Evolutionary conservation across 2,888 invertebrate species (phyloP), one percentile per base, ranked within the genome.

Genomic region (Drosophila histrio): DNA sequence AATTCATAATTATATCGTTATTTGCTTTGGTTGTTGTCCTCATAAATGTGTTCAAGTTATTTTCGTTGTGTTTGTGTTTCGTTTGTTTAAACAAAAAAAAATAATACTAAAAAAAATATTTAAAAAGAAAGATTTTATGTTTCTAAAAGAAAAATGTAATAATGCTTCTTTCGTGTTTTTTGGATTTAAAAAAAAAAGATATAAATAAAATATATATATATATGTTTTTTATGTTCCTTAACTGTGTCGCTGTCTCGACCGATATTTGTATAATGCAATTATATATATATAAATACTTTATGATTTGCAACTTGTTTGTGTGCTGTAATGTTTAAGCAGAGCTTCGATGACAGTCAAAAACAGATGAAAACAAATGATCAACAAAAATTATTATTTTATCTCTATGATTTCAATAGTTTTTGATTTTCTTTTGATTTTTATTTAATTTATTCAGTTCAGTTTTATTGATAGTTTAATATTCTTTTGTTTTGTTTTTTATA

Each of bases 301-400:
- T 80, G 24, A 69, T 72, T 81, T 79, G 81, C 79, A 52, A 76
- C 41, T 79, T 81, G 64, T 78, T 75, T 78, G 77, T 81, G 79
- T 85, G 88, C 90, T 90, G 89, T 87, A 89, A 89, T 89, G 88
- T 89, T 87, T 83, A 78, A 83, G 86, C 85, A 88, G 89, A 89
- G 90, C 89, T 90, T 90, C 90, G 89, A 89, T 90, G 79, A 81
- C 81, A 88, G 72, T 71, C 77, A 78, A 77, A 76, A 74, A 72
- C 71, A 71, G 64, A 69, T 70, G 54, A 57, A 69, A 61, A 68
- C 78, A 82, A 78, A 75, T 70, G 43, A 65, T 72, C 72, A 73
- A 86, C 62, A 79, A 65, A 79, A 65, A 52, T 62, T 6, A 56
- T 19, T 21, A 19, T 52, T 61, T 17, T 9, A 47, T 50, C 43